Conservation (phyloP, 2,888 invertebrate genomes). For the Rhagonycha fulva region DNA sequence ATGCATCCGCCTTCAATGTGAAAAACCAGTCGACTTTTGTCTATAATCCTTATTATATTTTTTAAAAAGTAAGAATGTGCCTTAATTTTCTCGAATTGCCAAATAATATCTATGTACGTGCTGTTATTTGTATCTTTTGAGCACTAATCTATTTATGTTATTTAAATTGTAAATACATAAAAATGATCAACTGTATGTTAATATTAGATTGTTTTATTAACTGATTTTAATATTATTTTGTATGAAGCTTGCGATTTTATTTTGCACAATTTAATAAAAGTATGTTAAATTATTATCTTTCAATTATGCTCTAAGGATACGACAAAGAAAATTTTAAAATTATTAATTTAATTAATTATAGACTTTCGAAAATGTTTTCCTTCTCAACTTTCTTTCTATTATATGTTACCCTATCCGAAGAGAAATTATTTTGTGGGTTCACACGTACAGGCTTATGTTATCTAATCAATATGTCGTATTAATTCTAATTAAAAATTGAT, state of each 20-base stretch:
- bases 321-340: neutral
- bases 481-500: neutral
- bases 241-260: neutral
- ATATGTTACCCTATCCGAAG: neutral
- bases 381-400: neutral
- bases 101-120: slow-evolving; percentile 13
- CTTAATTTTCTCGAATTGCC: slow-evolving; percentile 26
- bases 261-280: neutral
- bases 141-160: neutral
- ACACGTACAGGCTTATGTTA: neutral
- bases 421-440: neutral
- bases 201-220: neutral
- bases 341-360: neutral
- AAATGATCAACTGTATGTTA: neutral
- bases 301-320: neutral
- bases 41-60: slow-evolving; percentile 13
- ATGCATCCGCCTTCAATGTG: slow-evolving; percentile 9
- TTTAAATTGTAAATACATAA: neutral
- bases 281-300: neutral
- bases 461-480: neutral
- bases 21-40: slow-evolving; percentile 14
- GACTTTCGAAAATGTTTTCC: neutral
- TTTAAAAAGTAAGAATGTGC: slow-evolving; percentile 19
- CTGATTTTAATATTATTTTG: neutral
- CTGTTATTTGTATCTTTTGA: slow-evolving; percentile 1